These are phyloP conservation scores for Pristionchus fissidentatus DNA, from an alignment of 2,888 invertebrate species.

Conservation along the genomic window DNA sequence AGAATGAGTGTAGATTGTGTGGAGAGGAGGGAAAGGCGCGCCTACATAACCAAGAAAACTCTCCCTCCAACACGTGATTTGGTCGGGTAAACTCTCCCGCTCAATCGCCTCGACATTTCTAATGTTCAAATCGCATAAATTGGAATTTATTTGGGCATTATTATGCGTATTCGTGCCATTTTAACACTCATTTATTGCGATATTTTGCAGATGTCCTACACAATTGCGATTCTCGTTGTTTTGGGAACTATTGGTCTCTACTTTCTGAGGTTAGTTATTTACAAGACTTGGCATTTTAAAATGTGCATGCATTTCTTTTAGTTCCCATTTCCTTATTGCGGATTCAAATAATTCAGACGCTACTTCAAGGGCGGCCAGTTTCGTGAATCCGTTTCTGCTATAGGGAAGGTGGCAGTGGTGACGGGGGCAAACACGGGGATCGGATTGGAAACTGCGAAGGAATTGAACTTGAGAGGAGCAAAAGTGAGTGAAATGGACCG, in stretches of 20 bases:
- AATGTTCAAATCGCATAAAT: too few relatives aligned
- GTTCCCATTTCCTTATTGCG: not conserved
- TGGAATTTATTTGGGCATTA: too few relatives aligned
- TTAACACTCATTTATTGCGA: too few relatives aligned
- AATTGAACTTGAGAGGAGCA: constrained; percentile 69
- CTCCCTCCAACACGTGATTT: too few relatives aligned
- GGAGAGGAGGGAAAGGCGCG: too few relatives aligned
- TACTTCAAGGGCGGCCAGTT: constrained; percentile 73
- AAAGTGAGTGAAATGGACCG: constrained; percentile 58
- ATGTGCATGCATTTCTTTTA: not conserved
- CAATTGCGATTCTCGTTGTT: not conserved
- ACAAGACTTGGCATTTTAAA: not conserved
- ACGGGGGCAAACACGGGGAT: constrained; percentile 79
- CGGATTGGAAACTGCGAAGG: constrained; percentile 78
- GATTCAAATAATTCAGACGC: not conserved
- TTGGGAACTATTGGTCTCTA: not conserved
- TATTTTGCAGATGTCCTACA: too few relatives aligned
- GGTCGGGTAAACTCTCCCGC: too few relatives aligned
- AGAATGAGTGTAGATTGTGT: too few relatives aligned
- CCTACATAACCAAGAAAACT: too few relatives aligned
- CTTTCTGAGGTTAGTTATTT: not conserved
- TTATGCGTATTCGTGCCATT: too few relatives aligned
- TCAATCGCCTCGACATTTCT: too few relatives aligned
- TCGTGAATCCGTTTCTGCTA: constrained; percentile 75
- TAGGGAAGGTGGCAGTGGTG: constrained; percentile 87